Evolutionary conservation across 1,140 invertebrate species (phyloP), one percentile per base, ranked within the genome.

Genomic region (Mercenaria mercenaria): DNA sequence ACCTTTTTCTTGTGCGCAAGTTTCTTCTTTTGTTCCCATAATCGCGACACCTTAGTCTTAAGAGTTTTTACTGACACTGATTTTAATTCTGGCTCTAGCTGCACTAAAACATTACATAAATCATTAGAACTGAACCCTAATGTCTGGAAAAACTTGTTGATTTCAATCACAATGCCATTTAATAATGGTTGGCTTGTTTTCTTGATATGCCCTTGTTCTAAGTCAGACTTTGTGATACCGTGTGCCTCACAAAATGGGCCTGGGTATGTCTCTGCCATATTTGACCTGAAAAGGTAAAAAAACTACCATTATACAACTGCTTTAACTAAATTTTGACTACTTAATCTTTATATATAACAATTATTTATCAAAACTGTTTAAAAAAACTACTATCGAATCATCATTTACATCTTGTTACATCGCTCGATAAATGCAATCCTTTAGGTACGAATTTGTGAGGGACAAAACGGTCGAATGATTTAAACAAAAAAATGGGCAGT

Each of bases 1-100:
- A 74, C 69, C 39, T 74, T 74, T 41, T 74, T 74, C 69, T 74
- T 74, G 23, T 74, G 69, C 39, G 69, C 20, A 0, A 74, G 23
- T 74, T 74, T 74, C 37, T 74, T 74, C 69, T 74, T 74, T 41
- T 74, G 69, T 20, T 74, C 69, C 39, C 69, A 74, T 39, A 74
- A 4, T 18, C 69, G 11, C 1, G 69, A 10, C 1, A 41, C 69
- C 23, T 74, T 74, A n/a, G 37, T 41, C 69, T 74, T 74, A 1
- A 74, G 69, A 74, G 34, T 74, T 39, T 20, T 74, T n/a, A 74
- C 64, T 32, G 64, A 67, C 29, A 67, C 64, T 32, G 64, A 67
- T 67, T 67, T 6, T 32, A 74, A 23, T 6, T 4, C 18, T 41
- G 69, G 69, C 1, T 74, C 69, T 74, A 74, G 23, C 23, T 74